Evolutionary conservation across 1,140 invertebrate species (phyloP).

Genomic region (Hyles euphorbiae): DNA sequence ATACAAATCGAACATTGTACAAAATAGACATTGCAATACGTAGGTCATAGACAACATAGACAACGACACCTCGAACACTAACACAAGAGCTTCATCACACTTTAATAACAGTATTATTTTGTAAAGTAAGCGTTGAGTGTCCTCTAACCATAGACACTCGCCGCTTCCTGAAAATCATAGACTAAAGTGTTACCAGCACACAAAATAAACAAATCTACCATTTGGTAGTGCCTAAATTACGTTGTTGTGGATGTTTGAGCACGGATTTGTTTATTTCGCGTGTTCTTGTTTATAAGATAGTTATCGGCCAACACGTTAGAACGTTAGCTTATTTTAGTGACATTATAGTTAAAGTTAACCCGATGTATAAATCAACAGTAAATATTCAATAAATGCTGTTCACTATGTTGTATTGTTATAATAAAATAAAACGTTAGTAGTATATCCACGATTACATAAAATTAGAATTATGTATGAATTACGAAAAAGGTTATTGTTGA

Average conservation of each 20-base stretch:
- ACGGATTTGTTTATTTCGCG: slow-evolving; percentile 5
- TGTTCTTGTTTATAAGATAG: slow-evolving; percentile 3
- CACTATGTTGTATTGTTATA: slow-evolving; percentile 71
- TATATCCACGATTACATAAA: slow-evolving; percentile 63
- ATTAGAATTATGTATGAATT: slow-evolving; percentile 64
- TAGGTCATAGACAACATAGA: slow-evolving; percentile 25
- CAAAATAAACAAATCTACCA: background rate
- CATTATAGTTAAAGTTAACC: slow-evolving; percentile 72
- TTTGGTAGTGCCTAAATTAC: slow-evolving; percentile 1
- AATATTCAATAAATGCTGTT: slow-evolving; percentile 52
- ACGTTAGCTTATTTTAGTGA: slow-evolving; percentile 74
- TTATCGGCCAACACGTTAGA: slow-evolving; percentile 45
- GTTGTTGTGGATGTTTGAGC: too few species aligned
- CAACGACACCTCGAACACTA: slow-evolving; percentile 42
- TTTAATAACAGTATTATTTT: too few species aligned
- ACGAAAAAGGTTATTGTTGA: slow-evolving; percentile 69
- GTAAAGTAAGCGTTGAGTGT: background rate
- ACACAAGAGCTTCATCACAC: slow-evolving; percentile 44
- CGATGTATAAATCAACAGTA: slow-evolving; percentile 41
- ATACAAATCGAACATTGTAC: too few species aligned
- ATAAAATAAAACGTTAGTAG: slow-evolving; percentile 65
- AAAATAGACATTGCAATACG: too few species aligned
- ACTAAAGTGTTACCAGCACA: slow-evolving; percentile 5
- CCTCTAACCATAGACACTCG: background rate
- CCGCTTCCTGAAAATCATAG: background rate